Evolutionary conservation across 1,140 invertebrate species (phyloP), one percentile per base, ranked within the genome.

Genomic region (Aleiodes sp.): DNA sequence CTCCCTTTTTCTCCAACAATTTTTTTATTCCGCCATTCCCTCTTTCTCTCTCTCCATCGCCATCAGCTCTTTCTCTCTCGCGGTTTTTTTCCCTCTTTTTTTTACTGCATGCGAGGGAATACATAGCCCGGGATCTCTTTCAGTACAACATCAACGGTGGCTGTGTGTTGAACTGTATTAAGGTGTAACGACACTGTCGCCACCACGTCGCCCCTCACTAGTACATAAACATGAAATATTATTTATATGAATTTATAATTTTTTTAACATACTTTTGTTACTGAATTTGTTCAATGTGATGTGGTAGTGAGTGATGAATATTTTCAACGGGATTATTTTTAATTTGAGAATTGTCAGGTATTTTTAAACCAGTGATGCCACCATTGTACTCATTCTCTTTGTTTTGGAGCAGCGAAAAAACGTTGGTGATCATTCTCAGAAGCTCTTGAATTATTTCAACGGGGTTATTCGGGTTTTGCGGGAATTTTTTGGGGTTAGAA

Each of bases 1-100:
- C 29, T 41, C 29, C 39, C 12, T 33, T 24, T 59, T 37, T 43
- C 35, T 35, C 61, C 41, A 31, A 33, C 62, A 39, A 62, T 39
- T 29, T 33, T 56, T 37, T 24, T 14, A 21, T 24, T 21, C 43
- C 12, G 10, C 26, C 19, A 61, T 41, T 39, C 59, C 39, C 70
- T 39, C 29, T 67, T 41, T 71, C 65, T 57, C 14, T 31, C 43
- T 31, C 61, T 41, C 57, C 41, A 16, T 68, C 59, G 35, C 65
- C 35, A 16, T 39, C 39, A 52, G 26, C 43, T 21, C 31, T 43
- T 43, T 37, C 70, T 37, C 61, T 61, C 35, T 29, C 65, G 29
- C 31, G 56, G 14, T 10, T 59, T 26, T 57, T 43, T 62, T 66
- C 19, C 41, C 60, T 46, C 57, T 66, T 61, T 26, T 33, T 16